Conservation (phyloP, 2,113 vertebrate species). For the Stegastes partitus region DNA sequence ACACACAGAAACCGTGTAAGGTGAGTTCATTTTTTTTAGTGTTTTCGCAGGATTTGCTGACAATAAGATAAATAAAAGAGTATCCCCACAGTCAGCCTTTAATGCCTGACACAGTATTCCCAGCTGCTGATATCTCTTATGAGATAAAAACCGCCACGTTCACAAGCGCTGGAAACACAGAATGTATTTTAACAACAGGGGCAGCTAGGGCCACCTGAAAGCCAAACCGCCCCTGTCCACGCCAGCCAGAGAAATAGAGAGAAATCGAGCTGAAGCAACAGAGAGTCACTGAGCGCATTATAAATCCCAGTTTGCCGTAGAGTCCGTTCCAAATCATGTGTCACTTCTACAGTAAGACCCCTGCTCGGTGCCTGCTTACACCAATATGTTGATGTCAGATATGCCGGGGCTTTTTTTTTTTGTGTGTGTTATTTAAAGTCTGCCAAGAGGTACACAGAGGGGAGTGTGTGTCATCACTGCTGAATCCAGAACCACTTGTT, state of each 20-base stretch:
- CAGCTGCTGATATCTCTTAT: neutral
- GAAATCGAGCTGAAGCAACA: neutral
- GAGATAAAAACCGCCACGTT: no score
- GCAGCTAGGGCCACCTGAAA: neutral
- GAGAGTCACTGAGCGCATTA: slow-evolving; percentile 1
- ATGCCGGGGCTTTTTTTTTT: slow-evolving; percentile 50
- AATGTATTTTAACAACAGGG: neutral
- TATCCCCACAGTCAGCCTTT: no score
- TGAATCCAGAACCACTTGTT: slow-evolving; percentile 67
- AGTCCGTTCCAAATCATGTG: slow-evolving; percentile 29
- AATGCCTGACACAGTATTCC: neutral
- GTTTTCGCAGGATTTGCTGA: no score
- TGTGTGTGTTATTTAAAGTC: slow-evolving; percentile 55
- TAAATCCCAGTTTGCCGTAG: neutral
- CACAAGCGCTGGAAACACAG: neutral
- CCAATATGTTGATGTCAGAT: slow-evolving; percentile 63
- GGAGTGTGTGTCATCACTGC: slow-evolving; percentile 62
- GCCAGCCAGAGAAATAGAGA: neutral
- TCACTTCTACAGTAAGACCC: slow-evolving; percentile 47
- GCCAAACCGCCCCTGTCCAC: neutral
- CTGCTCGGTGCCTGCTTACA: slow-evolving; percentile 29
- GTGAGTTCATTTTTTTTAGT: no score
- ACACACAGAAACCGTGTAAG: no score
- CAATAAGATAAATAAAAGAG: no score
- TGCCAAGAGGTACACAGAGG: slow-evolving; percentile 57